Evolutionary conservation across 2,113 vertebrate species (phyloP), one percentile per base, ranked within the genome.

Genomic region (Paratilapia polleni): DNA sequence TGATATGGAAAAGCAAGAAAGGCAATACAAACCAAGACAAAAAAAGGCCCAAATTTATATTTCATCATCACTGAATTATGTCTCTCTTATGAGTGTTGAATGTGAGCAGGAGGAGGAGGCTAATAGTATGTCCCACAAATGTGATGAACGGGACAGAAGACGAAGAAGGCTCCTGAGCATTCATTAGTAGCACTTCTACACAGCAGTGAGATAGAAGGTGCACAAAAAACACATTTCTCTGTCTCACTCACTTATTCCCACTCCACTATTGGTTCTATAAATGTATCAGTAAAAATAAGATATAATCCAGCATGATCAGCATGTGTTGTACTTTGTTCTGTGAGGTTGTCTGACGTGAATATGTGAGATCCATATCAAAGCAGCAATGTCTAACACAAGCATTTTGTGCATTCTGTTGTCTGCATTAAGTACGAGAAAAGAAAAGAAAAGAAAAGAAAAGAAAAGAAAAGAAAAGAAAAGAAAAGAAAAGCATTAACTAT

Each of bases 111-210:
- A 49, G 15, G 10, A 28, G 15, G 66, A 73, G 43, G 47, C 24
- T 59, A 79, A 64, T 26, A 20, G 24, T 81, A 20, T 26, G 81
- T 86, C 81, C 70, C 89, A 80, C 84, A 86, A 68, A 89, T 77
- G 81, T 82, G 83, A 89, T 78, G 83, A 86, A 80, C 81, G 47
- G 56, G 81, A 82, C 47, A 62, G 77, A 63, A 81, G 82, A 91
- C 59, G 63, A 90, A 79, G 14, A 88, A 77, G 82, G 63, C 84
- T 87, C 75, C 77, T 34, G 88, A 88, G 86, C 80, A 62, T 89
- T 87, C 58, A 91, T 88, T 88, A 89, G 86, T 38, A 43, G 52
- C 77, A 68, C 58, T 52, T 70, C 66, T 52, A 73, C 17, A 31
- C 43, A 73, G 43, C 26, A 64, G 34, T 41, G 52, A 66, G 70